phyloP scores from a whole-genome alignment of 2,113 vertebrate species.

The Lucifuga dentata region DNA sequence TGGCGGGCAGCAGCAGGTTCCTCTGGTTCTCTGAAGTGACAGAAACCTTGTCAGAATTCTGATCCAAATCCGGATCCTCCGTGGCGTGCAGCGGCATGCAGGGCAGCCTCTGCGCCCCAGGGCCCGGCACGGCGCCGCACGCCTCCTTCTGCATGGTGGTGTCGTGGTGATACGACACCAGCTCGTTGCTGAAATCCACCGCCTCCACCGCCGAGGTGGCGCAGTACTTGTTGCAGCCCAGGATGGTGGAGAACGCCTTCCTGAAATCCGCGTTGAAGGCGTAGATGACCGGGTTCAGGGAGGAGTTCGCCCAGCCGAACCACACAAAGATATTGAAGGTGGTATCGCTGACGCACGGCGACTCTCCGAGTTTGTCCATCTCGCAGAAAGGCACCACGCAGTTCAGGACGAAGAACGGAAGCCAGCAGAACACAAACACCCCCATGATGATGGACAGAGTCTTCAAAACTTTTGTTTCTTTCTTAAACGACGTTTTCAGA shows the following conservation, averaged over 20 bases:
- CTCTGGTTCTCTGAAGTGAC: constrained; percentile 58
- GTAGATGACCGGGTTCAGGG: constrained; percentile 87
- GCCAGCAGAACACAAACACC: constrained; percentile 89
- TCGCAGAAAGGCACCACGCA: constrained; percentile 87
- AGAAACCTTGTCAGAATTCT: constrained; percentile 66
- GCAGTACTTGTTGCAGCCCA: constrained; percentile 80
- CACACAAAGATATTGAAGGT: constrained; percentile 87
- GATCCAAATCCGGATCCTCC: constrained; percentile 16
- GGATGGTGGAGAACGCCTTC: constrained; percentile 83
- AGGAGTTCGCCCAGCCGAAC: constrained; percentile 89
- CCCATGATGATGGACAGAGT: constrained; percentile 88
- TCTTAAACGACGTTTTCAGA: constrained; percentile 82
- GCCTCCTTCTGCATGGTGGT: constrained; percentile 82
- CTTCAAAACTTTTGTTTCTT: constrained; percentile 87
- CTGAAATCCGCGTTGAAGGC: constrained; percentile 87
- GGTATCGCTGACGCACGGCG: constrained; percentile 81
- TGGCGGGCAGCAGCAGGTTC: constrained; percentile 60
- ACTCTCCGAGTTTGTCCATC: constrained; percentile 32
- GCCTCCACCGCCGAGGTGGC: constrained; percentile 77
- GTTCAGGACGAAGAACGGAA: constrained; percentile 88
- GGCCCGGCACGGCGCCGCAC: constrained; percentile 19
- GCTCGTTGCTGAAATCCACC: constrained; percentile 84
- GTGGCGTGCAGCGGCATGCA: constrained; percentile 47
- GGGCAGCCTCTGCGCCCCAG: constrained; percentile 64
- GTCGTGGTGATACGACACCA: constrained; percentile 83